These are phyloP conservation scores for Hylia prasina DNA, from an alignment of 2,113 vertebrate genomes.

Conservation along the genomic window DNA sequence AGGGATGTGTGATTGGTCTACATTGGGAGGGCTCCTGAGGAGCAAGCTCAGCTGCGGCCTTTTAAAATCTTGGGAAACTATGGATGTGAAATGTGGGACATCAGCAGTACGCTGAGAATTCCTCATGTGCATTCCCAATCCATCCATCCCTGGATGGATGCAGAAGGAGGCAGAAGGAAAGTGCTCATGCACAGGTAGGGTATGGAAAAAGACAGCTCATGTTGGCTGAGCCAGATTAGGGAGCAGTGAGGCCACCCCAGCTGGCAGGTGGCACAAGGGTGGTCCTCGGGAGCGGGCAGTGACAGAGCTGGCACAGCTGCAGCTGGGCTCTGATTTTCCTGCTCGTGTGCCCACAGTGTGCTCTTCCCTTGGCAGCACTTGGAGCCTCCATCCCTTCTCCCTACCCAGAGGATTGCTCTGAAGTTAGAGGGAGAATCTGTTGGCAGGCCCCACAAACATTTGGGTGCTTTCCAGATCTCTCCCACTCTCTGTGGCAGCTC, in stretches of 20 bases:
- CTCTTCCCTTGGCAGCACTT: not conserved
- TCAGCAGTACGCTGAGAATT: not conserved
- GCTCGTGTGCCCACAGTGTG: not conserved
- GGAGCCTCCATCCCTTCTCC: not conserved
- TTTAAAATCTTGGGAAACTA: not conserved
- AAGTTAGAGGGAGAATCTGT: not conserved
- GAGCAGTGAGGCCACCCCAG: not conserved
- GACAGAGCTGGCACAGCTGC: not conserved
- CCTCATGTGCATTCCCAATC: not conserved
- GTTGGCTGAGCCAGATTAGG: not conserved
- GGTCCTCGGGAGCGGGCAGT: not conserved
- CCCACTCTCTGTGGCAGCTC: not conserved
- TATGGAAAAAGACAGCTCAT: not conserved
- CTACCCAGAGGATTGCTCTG: not conserved
- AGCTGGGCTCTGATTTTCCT: not conserved
- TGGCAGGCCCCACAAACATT: conserved; percentile 12
- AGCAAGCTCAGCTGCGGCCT: not conserved
- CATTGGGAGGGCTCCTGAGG: not conserved
- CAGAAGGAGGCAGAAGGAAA: not conserved
- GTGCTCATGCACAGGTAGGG: not conserved
- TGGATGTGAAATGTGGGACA: not conserved
- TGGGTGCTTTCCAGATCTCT: conserved; percentile 15
- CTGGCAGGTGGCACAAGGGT: not conserved
- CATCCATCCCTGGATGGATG: not conserved
- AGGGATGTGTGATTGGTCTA: not conserved